phyloP scores from a whole-genome alignment of 1,140 invertebrate species.

The Anastrepha ludens region DNA sequence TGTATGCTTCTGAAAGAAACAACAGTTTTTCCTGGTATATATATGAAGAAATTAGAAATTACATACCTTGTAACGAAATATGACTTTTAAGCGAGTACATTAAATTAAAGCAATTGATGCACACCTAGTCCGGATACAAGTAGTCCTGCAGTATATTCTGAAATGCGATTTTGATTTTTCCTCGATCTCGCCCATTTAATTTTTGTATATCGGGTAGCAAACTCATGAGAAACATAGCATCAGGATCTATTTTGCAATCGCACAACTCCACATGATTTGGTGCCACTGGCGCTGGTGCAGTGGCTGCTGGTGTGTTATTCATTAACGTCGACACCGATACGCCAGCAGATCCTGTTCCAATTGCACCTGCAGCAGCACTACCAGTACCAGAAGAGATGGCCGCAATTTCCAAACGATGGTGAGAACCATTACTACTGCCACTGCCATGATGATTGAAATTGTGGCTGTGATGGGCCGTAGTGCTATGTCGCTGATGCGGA shows the following conservation, averaged over 20 bases:
- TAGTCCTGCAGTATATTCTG: conserved; percentile 73
- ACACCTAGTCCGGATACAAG: conserved; percentile 66
- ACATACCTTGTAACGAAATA: too few relatives aligned
- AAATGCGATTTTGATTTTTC: conserved; percentile 72
- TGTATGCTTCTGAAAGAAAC: too few relatives aligned
- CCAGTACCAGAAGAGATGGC: background rate
- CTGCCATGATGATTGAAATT: background rate
- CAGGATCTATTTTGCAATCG: conserved; percentile 72
- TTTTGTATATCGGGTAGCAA: conserved; percentile 72
- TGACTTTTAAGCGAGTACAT: background rate
- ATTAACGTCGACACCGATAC: background rate
- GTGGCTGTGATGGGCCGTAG: conserved; percentile 1
- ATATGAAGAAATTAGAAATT: too few relatives aligned
- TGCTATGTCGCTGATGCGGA: conserved; percentile 8
- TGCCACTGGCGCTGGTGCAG: background rate
- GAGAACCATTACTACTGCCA: background rate
- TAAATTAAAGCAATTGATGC: background rate
- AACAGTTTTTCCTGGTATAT: too few relatives aligned
- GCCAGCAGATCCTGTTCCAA: background rate
- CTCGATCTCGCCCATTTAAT: conserved; percentile 70
- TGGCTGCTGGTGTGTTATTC: background rate
- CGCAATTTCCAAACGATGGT: conserved; percentile 23
- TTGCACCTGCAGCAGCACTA: background rate
- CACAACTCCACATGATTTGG: conserved; percentile 63
- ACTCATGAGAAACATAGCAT: conserved; percentile 73